Evolutionary conservation across 2,113 vertebrate species (phyloP).

Genomic region (Phycodurus eques): DNA sequence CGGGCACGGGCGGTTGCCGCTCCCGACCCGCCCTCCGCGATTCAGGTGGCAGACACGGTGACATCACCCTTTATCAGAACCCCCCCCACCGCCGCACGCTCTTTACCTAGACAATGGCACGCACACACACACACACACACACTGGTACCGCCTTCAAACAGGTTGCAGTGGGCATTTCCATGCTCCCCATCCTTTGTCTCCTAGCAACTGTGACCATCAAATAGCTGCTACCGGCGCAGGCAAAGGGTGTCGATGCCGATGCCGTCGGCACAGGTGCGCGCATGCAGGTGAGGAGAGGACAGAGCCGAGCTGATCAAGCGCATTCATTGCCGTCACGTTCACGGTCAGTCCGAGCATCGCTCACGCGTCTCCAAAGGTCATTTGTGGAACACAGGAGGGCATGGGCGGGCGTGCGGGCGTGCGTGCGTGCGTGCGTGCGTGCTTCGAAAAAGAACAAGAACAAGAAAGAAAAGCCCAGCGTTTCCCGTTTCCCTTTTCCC

Average conservation of each 20-base stretch:
- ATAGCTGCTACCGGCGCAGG: conserved; percentile 59
- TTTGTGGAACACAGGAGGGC: conserved; percentile 10
- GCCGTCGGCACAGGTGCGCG: conserved; percentile 7
- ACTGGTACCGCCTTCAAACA: conserved; percentile 56
- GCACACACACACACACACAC: conserved; percentile 7
- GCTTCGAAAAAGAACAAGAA: background rate
- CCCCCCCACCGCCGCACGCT: conserved; percentile 26
- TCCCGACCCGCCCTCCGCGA: conserved; percentile 23
- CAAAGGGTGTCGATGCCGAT: background rate
- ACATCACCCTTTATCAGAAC: conserved; percentile 61
- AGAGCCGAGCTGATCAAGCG: conserved; percentile 43
- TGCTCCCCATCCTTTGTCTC: conserved; percentile 48
- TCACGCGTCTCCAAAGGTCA: conserved; percentile 41
- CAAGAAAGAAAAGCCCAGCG: conserved; percentile 3
- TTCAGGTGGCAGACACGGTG: conserved; percentile 61
- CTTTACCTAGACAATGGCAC: conserved; percentile 52
- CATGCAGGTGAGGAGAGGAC: conserved; percentile 13
- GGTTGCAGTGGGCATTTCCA: conserved; percentile 40
- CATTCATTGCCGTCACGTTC: conserved; percentile 71
- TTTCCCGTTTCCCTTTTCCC: conserved; percentile 1
- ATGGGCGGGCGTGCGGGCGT: too few species aligned
- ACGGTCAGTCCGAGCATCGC: conserved; percentile 18
- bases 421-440: too few species aligned
- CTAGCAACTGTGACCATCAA: conserved; percentile 63
- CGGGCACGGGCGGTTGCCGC: background rate